Conservation (phyloP, 2,113 vertebrate species). For the Nanorana parkeri region DNA sequence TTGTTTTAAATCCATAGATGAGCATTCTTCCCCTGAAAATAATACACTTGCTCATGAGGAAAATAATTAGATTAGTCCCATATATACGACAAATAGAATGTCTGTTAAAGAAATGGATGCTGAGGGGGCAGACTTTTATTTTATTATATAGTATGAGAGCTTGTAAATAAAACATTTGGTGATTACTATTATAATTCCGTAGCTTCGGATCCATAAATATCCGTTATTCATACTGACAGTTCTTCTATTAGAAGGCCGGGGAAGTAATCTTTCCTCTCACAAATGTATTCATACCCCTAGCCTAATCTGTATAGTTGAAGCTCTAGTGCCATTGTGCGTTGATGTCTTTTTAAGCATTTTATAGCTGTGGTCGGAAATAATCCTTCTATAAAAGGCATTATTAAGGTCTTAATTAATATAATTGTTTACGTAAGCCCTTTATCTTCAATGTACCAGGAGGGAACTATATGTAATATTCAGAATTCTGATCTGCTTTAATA, state of each 20-base stretch:
- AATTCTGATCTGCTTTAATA: constrained; percentile 48
- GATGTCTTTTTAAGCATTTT: constrained; percentile 39
- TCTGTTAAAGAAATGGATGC: neutral
- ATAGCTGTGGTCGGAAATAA: constrained; percentile 37
- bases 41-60: neutral
- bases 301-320: constrained; percentile 39
- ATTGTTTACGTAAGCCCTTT: constrained; percentile 37
- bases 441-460: constrained; percentile 34
- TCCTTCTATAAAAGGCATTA: constrained; percentile 49
- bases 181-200: constrained; percentile 13
- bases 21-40: constrained; percentile 9
- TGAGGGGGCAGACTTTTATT: neutral
- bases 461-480: constrained; percentile 42
- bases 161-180: constrained; percentile 18
- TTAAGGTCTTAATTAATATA: constrained; percentile 32
- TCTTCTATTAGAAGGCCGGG: constrained; percentile 9
- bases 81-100: neutral
- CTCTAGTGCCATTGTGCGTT: constrained; percentile 11
- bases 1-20: too few species aligned
- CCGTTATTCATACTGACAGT: constrained; percentile 3
- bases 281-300: constrained; percentile 21
- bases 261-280: constrained; percentile 10
- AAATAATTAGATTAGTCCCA: constrained; percentile 1
- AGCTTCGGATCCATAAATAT: constrained; percentile 32
- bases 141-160: neutral